A percentile compares a stretch with the other conserved stretches of the same genome.
phyloP scores from a whole-genome alignment of 2,888 invertebrate genomes.

The Hylaea fasciaria region DNA sequence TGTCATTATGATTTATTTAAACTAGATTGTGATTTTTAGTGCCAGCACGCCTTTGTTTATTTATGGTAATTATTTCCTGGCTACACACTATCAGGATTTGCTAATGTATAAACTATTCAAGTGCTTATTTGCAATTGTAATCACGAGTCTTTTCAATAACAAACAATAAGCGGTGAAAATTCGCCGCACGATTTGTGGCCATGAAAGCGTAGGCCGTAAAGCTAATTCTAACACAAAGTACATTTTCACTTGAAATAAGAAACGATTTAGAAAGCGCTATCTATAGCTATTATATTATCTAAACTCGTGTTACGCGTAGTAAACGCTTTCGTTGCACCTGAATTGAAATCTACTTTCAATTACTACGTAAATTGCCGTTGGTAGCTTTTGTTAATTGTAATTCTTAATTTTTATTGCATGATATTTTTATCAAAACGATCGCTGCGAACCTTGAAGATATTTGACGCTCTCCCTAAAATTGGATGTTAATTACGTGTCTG shows the following conservation, averaged over 20 bases:
- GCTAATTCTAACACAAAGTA: slow-evolving; percentile 52
- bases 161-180: slow-evolving; percentile 37
- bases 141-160: slow-evolving; percentile 22
- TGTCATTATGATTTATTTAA: slow-evolving; percentile 32
- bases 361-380: slow-evolving; percentile 56
- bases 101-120: slow-evolving; percentile 29
- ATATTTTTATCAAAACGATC: slow-evolving; percentile 20
- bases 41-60: slow-evolving; percentile 33
- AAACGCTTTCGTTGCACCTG: slow-evolving; percentile 70
- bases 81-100: slow-evolving; percentile 15
- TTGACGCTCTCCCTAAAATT: slow-evolving; percentile 36
- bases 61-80: slow-evolving; percentile 37
- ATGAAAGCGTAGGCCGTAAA: slow-evolving; percentile 48
- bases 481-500: slow-evolving; percentile 60
- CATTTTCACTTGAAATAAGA: slow-evolving; percentile 59
- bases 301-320: slow-evolving; percentile 67
- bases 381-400: slow-evolving; percentile 36
- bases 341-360: slow-evolving; percentile 68
- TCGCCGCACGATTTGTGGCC: slow-evolving; percentile 44
- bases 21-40: slow-evolving; percentile 25
- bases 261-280: slow-evolving; percentile 70
- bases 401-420: slow-evolving; percentile 25
- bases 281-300: slow-evolving; percentile 62
- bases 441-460: slow-evolving; percentile 23
- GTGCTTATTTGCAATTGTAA: slow-evolving; percentile 39